Base-by-base conservation (phyloP, 2,113 vertebrate genomes). In the Sciurus niger region DNA sequence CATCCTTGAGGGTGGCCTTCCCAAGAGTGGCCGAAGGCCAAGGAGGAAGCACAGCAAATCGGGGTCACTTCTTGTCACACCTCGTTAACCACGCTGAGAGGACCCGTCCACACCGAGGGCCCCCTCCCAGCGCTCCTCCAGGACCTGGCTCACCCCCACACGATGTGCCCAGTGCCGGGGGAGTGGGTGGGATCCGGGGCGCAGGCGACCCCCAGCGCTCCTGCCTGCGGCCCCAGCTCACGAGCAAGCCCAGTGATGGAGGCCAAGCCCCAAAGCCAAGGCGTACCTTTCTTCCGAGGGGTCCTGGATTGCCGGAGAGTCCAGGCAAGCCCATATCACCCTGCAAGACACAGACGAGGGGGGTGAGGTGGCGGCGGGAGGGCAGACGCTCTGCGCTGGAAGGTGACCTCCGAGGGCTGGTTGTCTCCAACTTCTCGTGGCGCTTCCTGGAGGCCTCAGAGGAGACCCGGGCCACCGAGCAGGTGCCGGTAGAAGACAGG, bases 221-320 rank as follows among this genome's bases (percentile, higher is more conserved):
- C 22, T 37, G 80, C 77, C 53, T 8, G 9, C 34, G 78, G 86
- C 51, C 87, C 20, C 7, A 1, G 8, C 30, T 37, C 1, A 65
- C 67, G 22, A 28, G 84, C 46, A 6, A 90, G 18, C 68, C 74
- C 67, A 40, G 8, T 20, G 30, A 16, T 1, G 28, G 30, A 80
- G 43, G 28, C 60, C 74, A 77, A 53, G 91, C 96, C 90, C 0
- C 55, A 32, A 72, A 77, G 25, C 8, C 51, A 43, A 92, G 28
- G 65, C 98, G 97, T 99, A 99, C 99, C 99, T 99, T 99, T 96
- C 99, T 99, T 97, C 99, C 99, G 90, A 95, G 95, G 80, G 99
- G 99, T 85, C 99, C 99, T 92, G 97, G 96, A 95, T 99, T 97
- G 96, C 99, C 99, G 65, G 98, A 98, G 73, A 99, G 98, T 80